Conservation (phyloP, 2,113 vertebrate species). For the Petaurus breviceps region DNA sequence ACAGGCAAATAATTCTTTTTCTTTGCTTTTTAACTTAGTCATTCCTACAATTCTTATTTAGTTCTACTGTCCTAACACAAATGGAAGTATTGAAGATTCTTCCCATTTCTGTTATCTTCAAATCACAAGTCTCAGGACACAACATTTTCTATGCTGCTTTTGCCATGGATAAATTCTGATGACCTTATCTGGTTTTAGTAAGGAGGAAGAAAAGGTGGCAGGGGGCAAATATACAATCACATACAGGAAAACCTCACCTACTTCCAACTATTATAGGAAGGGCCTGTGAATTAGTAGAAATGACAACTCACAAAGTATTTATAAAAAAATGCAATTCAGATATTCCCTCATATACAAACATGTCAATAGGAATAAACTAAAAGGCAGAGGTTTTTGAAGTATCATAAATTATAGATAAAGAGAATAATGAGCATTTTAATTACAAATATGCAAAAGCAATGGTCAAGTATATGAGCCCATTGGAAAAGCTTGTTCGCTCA, state of each 20-base stretch:
- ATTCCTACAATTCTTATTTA: not conserved
- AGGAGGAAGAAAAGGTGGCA: not conserved
- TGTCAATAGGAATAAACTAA: not conserved
- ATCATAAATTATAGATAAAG: not conserved
- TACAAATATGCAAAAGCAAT: not conserved
- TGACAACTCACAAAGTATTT: not conserved
- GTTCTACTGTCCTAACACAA: not conserved
- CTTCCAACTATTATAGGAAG: not conserved
- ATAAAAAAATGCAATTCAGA: not conserved
- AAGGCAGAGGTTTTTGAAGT: conserved; percentile 2
- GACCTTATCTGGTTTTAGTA: not conserved
- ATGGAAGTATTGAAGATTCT: not conserved
- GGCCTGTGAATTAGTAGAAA: not conserved
- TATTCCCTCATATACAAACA: not conserved
- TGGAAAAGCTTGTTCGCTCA: conserved; percentile 8
- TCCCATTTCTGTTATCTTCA: not conserved
- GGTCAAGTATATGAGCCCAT: not conserved
- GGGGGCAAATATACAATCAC: not conserved
- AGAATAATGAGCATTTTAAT: conserved; percentile 11
- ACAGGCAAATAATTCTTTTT: conserved; percentile 61
- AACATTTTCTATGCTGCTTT: not conserved
- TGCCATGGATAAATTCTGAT: not conserved
- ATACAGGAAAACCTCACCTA: not conserved
- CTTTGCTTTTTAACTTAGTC: not conserved
- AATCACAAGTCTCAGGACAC: not conserved